Percentiles rank a stretch among this genome's conserved stretches.
phyloP scores from a whole-genome alignment of 2,113 vertebrate species.

The Osmerus mordax region DNA sequence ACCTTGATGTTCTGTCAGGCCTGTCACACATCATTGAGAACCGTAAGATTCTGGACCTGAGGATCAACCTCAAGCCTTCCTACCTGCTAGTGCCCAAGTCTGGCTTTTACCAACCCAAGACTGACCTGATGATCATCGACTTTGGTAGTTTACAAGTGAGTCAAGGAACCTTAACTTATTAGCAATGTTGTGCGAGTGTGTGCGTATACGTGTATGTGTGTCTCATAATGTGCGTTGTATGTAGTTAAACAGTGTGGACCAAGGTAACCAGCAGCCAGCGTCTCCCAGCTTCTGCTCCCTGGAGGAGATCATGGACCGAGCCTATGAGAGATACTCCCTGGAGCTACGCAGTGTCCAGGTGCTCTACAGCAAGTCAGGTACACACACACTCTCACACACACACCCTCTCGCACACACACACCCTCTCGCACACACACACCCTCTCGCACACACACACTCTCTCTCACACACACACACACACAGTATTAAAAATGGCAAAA shows the following conservation, averaged over 20 bases:
- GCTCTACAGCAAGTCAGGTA: constrained; percentile 90
- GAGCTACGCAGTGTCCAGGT: constrained; percentile 88
- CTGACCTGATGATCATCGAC: constrained; percentile 88
- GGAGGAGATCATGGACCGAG: constrained; percentile 96
- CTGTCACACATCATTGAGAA: constrained; percentile 93
- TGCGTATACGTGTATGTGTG: not conserved
- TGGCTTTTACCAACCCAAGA: constrained; percentile 79
- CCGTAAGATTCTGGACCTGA: constrained; percentile 88
- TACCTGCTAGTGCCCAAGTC: constrained; percentile 87
- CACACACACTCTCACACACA: not conserved
- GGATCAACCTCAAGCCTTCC: constrained; percentile 88
- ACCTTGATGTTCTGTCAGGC: constrained; percentile 65
- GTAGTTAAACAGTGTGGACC: constrained; percentile 85
- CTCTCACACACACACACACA: constrained; percentile 24
- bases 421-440: not conserved
- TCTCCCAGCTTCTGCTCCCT: constrained; percentile 78
- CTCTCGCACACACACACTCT: not conserved
- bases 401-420: not conserved
- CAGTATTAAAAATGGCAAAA: not conserved
- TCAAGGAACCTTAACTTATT: not conserved
- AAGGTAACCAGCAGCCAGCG: constrained; percentile 58
- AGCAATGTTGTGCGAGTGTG: not conserved
- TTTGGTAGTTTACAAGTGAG: constrained; percentile 90
- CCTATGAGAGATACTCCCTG: constrained; percentile 89
- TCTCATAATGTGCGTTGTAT: constrained; percentile 4